A percentile compares a stretch with the other conserved stretches of the same genome.
These are phyloP conservation scores for Megalonaias nervosa DNA, from an alignment of 1,140 invertebrate genomes.

Conservation along the genomic window DNA sequence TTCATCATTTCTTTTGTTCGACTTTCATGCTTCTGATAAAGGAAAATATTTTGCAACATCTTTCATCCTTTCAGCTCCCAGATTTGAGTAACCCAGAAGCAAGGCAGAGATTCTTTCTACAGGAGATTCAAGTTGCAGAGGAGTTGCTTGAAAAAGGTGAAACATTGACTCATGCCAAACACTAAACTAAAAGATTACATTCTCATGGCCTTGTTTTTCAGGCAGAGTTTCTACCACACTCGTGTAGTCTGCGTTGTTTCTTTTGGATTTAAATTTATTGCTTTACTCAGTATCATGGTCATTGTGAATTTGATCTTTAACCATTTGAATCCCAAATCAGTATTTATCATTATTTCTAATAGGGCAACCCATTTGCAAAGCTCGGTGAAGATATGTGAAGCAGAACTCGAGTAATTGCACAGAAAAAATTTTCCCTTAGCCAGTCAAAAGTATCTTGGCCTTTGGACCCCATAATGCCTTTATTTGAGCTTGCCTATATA, in stretches of 20 bases:
- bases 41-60: not conserved
- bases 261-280: not conserved
- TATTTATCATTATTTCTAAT: too few relatives aligned
- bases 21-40: not conserved
- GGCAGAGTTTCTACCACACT: not conserved
- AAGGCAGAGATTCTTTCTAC: conserved; percentile 92
- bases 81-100: conserved; percentile 93
- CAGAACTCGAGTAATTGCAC: too few relatives aligned
- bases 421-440: too few relatives aligned
- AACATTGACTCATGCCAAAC: not conserved
- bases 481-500: too few relatives aligned
- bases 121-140: conserved; percentile 88
- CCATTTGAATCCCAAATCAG: not conserved
- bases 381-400: too few relatives aligned
- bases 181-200: too few relatives aligned
- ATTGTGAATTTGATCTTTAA: not conserved
- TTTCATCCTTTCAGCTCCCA: conserved; percentile 72
- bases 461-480: too few relatives aligned
- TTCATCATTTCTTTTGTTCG: too few relatives aligned
- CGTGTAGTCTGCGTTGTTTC: not conserved
- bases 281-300: not conserved
- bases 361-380: too few relatives aligned
- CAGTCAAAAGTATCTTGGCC: too few relatives aligned
- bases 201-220: too few relatives aligned
- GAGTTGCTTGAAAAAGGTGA: conserved; percentile 84